Evolutionary conservation across 1,140 invertebrate genomes (phyloP).

Genomic region (Zeugodacus cucurbitae): DNA sequence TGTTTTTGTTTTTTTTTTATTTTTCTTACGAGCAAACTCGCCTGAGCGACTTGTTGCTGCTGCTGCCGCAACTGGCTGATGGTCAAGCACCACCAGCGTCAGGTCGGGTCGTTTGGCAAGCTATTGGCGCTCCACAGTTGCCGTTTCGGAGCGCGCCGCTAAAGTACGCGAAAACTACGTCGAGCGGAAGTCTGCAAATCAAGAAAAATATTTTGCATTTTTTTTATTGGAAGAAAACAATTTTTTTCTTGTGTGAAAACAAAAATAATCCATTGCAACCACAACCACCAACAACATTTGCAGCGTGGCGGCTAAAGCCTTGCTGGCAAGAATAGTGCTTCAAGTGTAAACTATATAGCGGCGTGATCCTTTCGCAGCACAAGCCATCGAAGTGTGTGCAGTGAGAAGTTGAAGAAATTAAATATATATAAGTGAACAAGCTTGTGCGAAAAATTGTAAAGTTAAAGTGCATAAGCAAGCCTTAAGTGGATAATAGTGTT

Average conservation of each 20-base stretch:
- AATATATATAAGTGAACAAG: neutral
- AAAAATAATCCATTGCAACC: neutral
- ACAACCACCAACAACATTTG: neutral
- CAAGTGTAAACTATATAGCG: neutral
- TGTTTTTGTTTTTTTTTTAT: neutral
- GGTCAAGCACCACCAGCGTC: neutral
- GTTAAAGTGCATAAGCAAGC: neutral
- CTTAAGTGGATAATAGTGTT: neutral
- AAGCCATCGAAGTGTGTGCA: neutral
- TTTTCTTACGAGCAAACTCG: neutral
- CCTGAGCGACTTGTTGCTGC: conserved; percentile 24
- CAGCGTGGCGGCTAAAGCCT: neutral
- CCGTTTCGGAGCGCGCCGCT: conserved; percentile 18
- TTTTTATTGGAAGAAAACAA: neutral
- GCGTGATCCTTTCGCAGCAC: neutral
- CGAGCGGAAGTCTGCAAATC: neutral
- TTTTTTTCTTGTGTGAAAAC: neutral
- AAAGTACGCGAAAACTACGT: neutral
- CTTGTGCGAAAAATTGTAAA: neutral
- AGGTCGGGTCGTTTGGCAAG: conserved; percentile 23
- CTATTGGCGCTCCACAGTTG: conserved; percentile 24
- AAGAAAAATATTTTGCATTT: neutral
- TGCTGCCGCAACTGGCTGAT: neutral
- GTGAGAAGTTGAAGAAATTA: neutral
- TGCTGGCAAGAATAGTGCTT: neutral